Evolutionary conservation across 1,140 invertebrate genomes (phyloP).

Genomic region (Drosophila nannoptera): DNA sequence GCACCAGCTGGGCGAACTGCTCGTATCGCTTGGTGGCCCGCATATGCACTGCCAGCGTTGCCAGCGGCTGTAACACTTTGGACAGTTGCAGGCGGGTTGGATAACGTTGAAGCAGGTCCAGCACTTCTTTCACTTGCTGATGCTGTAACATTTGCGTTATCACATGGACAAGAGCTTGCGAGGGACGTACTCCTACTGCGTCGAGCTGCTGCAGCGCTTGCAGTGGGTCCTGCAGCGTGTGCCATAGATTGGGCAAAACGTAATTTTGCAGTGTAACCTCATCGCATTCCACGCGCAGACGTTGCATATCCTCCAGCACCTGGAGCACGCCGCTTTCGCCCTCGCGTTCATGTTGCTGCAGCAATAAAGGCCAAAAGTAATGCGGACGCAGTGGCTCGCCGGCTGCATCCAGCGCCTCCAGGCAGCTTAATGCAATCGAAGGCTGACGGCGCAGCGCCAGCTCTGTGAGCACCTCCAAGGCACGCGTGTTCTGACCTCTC

Average conservation of each 20-base stretch:
- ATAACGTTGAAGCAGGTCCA: constrained; percentile 61
- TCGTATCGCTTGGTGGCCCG: constrained; percentile 67
- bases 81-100: constrained; percentile 59
- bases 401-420: constrained; percentile 48
- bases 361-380: constrained; percentile 75
- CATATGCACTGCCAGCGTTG: constrained; percentile 51
- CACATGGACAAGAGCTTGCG: constrained; percentile 68
- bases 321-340: constrained; percentile 64
- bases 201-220: constrained; percentile 72
- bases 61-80: constrained; percentile 43
- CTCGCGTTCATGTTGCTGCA: constrained; percentile 46
- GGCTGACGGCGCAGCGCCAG: constrained; percentile 64
- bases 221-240: constrained; percentile 70
- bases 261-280: constrained; percentile 78
- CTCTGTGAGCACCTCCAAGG: constrained; percentile 62
- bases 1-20: constrained; percentile 52
- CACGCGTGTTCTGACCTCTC: constrained; percentile 58
- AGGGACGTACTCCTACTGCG: constrained; percentile 65
- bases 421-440: constrained; percentile 34
- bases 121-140: constrained; percentile 54
- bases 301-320: constrained; percentile 76
- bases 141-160: constrained; percentile 75
- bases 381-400: constrained; percentile 67
- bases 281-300: constrained; percentile 78
- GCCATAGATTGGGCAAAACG: constrained; percentile 74